Percentiles rank a stretch among this genome's conserved stretches.
Conservation (phyloP, 2,797 vertebrate species). For the Parauchenoglanis ngamensis region DNA sequence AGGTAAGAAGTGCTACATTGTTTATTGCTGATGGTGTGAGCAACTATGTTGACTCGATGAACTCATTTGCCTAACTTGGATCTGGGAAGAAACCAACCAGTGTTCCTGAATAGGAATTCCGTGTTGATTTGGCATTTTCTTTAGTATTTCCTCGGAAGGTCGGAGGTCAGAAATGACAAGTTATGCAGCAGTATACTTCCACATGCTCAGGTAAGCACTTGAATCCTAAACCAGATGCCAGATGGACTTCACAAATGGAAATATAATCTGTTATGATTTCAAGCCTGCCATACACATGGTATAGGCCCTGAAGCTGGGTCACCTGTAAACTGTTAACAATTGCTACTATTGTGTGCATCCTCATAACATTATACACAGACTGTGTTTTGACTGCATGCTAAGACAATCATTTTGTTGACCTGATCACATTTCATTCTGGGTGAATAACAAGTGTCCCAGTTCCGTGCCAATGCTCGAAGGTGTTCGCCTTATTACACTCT, state of each 20-base stretch:
- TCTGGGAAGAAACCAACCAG: background rate
- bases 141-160: background rate
- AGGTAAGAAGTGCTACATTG: background rate
- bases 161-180: background rate
- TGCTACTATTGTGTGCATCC: background rate
- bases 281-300: background rate
- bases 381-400: slow-evolving; percentile 5
- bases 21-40: background rate
- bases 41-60: background rate
- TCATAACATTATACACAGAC: background rate
- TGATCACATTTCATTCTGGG: background rate
- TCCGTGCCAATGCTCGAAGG: background rate
- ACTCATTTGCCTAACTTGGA: background rate
- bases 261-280: background rate
- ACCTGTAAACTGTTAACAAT: background rate
- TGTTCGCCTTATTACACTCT: slow-evolving; percentile 19
- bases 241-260: background rate
- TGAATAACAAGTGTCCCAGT: background rate
- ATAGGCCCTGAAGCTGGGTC: background rate
- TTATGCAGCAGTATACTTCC: background rate
- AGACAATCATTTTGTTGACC: background rate
- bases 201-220: background rate
- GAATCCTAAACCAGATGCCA: background rate
- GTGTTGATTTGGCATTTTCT: background rate
- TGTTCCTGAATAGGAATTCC: background rate